These are phyloP conservation scores for Microctonus aethiopoides DNA, from an alignment of 2,888 invertebrate species.

Conservation along the genomic window DNA sequence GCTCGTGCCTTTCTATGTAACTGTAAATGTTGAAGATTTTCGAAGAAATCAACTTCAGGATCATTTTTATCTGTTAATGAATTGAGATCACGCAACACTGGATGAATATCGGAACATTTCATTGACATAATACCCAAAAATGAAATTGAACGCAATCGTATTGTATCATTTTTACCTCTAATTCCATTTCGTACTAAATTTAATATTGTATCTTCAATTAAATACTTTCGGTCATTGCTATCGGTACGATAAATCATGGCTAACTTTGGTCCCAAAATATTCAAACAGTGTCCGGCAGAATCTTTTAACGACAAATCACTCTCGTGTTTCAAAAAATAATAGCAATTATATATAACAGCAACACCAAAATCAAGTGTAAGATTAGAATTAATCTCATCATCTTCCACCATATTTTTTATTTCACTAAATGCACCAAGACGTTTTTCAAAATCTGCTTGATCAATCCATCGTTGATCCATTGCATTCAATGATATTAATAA, in stretches of 20 bases:
- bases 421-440: constrained; percentile 82
- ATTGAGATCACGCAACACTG: constrained; percentile 78
- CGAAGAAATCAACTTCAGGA: constrained; percentile 92
- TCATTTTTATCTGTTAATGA: constrained; percentile 77
- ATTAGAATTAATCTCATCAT: constrained; percentile 61
- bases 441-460: constrained; percentile 90
- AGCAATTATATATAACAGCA: constrained; percentile 84
- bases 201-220: constrained; percentile 81
- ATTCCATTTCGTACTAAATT: constrained; percentile 79
- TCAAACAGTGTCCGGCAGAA: constrained; percentile 80
- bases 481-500: constrained; percentile 82
- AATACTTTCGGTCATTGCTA: constrained; percentile 72
- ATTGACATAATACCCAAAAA: constrained; percentile 82
- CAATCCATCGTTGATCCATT: constrained; percentile 88
- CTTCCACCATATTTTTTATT: constrained; percentile 70
- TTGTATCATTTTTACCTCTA: constrained; percentile 76
- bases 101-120: constrained; percentile 78
- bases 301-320: constrained; percentile 88
- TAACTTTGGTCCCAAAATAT: constrained; percentile 75
- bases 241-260: constrained; percentile 70
- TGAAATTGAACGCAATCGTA: constrained; percentile 83
- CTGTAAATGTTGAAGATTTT: constrained; percentile 90
- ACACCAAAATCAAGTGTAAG: constrained; percentile 73
- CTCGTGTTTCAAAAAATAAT: constrained; percentile 80
- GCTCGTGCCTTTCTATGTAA: constrained; percentile 87